Conservation (phyloP, 1,140 invertebrate species). For the Lordiphosa stackelbergi region DNA sequence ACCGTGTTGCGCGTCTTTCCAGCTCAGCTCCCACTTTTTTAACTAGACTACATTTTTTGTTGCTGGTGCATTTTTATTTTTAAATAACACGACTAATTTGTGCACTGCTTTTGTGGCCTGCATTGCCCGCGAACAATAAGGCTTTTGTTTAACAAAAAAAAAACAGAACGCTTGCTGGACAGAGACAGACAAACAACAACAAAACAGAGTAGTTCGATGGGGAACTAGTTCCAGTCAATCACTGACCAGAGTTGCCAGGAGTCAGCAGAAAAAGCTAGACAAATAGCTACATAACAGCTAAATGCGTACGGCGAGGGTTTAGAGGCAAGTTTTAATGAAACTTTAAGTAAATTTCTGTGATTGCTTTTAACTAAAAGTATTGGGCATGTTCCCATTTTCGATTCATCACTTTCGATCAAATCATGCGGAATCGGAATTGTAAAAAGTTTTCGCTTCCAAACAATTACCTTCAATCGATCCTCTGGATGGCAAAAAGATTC, state of each 20-base stretch:
- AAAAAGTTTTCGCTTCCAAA: no score
- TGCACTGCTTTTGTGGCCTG: slow-evolving; percentile 41
- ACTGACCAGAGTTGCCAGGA: not conserved
- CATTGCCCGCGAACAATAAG: slow-evolving; percentile 66
- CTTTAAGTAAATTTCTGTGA: no score
- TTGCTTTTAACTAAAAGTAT: no score
- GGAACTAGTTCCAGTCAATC: not conserved
- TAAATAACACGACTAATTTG: slow-evolving; percentile 22
- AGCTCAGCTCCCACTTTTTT: slow-evolving; percentile 11
- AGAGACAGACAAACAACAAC: slow-evolving; percentile 67
- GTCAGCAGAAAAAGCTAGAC: no score
- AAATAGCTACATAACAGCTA: not conserved
- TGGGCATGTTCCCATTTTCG: no score
- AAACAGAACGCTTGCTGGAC: slow-evolving; percentile 40
- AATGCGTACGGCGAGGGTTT: not conserved
- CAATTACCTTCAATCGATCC: no score
- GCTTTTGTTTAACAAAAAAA: slow-evolving; percentile 67
- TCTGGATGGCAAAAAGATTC: no score
- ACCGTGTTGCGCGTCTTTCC: slow-evolving; percentile 53
- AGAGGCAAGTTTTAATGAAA: no score
- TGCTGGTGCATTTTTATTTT: slow-evolving; percentile 25
- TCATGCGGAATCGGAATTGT: no score
- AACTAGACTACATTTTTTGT: slow-evolving; percentile 50
- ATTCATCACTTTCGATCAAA: no score
- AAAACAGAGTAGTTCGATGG: slow-evolving; percentile 39